A percentile compares a stretch with the other conserved stretches of the same genome.
These are phyloP conservation scores for Euschistus heros DNA, from an alignment of 1,140 invertebrate species.

Conservation along the genomic window DNA sequence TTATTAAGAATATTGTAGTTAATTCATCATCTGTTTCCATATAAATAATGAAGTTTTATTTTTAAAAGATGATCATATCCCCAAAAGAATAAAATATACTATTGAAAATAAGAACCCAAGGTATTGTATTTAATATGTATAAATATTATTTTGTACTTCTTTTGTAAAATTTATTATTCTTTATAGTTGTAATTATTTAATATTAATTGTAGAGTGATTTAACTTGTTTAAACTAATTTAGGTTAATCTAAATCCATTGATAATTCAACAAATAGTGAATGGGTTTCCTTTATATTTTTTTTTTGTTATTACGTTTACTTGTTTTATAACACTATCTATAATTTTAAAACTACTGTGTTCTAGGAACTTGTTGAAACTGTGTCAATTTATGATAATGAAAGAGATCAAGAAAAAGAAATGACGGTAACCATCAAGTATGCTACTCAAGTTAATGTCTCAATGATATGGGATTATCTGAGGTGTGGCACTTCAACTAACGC, in stretches of 20 bases:
- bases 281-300: neutral
- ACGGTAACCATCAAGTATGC: constrained; percentile 48
- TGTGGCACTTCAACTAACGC: constrained; percentile 35
- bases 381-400: constrained; percentile 33
- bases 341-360: constrained; percentile 15
- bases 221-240: neutral
- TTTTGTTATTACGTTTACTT: neutral
- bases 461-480: constrained; percentile 39
- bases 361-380: constrained; percentile 19
- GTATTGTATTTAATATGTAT: too few species aligned
- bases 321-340: constrained; percentile 9
- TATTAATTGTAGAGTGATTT: too few species aligned
- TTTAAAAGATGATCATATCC: too few species aligned
- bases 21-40: too few species aligned
- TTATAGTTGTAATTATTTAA: too few species aligned
- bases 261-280: neutral
- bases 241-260: neutral
- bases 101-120: too few species aligned
- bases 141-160: too few species aligned
- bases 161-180: too few species aligned
- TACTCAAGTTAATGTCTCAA: constrained; percentile 36
- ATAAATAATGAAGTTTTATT: too few species aligned
- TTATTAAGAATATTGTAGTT: too few species aligned
- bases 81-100: too few species aligned
- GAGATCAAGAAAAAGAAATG: constrained; percentile 40